phyloP scores from a whole-genome alignment of 2,113 vertebrate species.

The Eulemur rufifrons region DNA sequence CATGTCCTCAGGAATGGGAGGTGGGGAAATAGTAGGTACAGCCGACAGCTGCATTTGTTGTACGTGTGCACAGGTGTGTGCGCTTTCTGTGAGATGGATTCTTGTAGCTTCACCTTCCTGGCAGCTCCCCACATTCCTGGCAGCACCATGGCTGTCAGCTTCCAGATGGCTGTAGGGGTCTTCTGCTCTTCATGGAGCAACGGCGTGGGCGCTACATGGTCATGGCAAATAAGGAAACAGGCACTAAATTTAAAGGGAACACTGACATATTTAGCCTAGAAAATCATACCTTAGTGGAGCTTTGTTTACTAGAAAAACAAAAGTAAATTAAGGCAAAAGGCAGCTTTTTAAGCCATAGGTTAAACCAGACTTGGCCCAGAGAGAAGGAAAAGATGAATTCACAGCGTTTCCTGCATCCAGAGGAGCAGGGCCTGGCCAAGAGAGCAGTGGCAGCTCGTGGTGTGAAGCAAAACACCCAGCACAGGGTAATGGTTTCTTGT shows the following conservation, averaged over 20 bases:
- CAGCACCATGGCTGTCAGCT: not conserved
- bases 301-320: not conserved
- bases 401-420: not conserved
- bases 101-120: not conserved
- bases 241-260: not conserved
- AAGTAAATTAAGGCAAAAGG: not conserved
- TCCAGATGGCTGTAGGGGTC: fast-evolving
- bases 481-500: not conserved
- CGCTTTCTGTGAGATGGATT: not conserved
- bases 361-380: not conserved
- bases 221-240: not conserved
- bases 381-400: not conserved
- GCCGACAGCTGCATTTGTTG: not conserved
- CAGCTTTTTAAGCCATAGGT: not conserved
- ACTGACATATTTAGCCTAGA: not conserved
- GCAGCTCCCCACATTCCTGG: not conserved
- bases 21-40: not conserved
- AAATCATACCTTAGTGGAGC: not conserved
- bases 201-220: not conserved
- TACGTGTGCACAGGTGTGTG: not conserved
- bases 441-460: fast-evolving
- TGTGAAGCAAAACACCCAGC: not conserved
- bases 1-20: not conserved
- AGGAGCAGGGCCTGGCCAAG: not conserved
- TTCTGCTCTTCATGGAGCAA: not conserved